Evolutionary conservation across 2,113 vertebrate genomes (phyloP).

Genomic region (Benitochromis conjunctus): DNA sequence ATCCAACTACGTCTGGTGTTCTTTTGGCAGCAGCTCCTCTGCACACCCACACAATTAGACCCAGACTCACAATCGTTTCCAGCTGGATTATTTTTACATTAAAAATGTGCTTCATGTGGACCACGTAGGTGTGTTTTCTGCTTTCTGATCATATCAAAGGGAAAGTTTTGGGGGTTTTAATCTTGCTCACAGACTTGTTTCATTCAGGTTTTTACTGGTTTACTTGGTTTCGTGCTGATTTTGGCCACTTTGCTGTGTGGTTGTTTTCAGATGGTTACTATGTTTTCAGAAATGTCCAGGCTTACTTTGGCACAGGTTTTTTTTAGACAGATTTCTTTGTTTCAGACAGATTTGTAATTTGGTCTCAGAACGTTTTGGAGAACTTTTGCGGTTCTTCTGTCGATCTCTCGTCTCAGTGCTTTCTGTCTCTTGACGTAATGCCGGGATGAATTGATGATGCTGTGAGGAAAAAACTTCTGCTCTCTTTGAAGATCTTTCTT

Average conservation of each 20-base stretch:
- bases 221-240: background rate
- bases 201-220: background rate
- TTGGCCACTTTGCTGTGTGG: rapidly evolving
- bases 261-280: rapidly evolving
- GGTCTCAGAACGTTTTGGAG: background rate
- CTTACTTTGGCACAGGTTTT: rapidly evolving
- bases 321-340: rapidly evolving
- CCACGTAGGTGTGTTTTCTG: rapidly evolving
- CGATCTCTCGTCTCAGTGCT: background rate
- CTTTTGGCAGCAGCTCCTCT: background rate
- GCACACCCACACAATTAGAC: background rate
- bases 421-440: background rate
- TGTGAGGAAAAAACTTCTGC: rapidly evolving
- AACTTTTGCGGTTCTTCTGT: background rate
- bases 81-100: background rate
- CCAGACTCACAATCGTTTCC: background rate
- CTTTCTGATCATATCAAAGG: rapidly evolving
- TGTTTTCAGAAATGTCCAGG: background rate
- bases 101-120: rapidly evolving
- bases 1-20: background rate
- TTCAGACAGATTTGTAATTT: rapidly evolving
- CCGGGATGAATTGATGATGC: background rate
- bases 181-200: background rate
- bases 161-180: background rate
- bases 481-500: background rate